Conservation (phyloP, 2,797 vertebrate genomes). For the Pseudomugil tenellus region DNA sequence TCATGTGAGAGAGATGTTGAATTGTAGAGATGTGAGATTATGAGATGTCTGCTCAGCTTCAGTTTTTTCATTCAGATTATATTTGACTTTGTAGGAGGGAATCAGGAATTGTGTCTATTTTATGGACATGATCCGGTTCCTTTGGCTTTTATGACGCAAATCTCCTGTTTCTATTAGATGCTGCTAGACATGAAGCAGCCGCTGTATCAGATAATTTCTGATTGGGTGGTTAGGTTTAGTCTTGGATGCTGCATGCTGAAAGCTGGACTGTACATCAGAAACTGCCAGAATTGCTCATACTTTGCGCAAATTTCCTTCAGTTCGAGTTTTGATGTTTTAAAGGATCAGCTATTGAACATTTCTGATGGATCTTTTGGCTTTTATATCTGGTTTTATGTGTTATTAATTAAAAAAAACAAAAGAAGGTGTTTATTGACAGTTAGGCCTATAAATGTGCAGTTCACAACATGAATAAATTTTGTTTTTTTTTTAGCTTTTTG, state of each 20-base stretch:
- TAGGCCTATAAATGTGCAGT: no score
- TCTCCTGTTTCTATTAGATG: slow-evolving; percentile 20
- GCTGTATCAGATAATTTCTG: not conserved
- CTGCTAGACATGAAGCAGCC: not conserved
- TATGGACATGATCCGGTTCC: slow-evolving; percentile 26
- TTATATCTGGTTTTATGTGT: not conserved
- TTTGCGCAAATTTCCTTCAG: not conserved
- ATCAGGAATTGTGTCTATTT: slow-evolving; percentile 34
- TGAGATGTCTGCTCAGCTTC: slow-evolving; percentile 36
- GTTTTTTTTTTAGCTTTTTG: not conserved
- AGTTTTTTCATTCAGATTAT: slow-evolving; percentile 40
- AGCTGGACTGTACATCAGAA: not conserved
- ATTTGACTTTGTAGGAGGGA: slow-evolving; percentile 24
- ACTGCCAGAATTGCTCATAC: slow-evolving; percentile 6
- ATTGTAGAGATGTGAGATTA: slow-evolving; percentile 50
- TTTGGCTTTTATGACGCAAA: slow-evolving; percentile 18
- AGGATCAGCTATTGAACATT: not conserved
- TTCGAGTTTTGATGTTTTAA: slow-evolving; percentile 5
- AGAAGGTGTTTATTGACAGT: no score
- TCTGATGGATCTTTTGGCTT: not conserved
- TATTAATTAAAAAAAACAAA: not conserved
- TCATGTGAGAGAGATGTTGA: slow-evolving; percentile 55
- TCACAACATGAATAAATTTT: not conserved
- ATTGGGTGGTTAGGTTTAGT: slow-evolving; percentile 15
- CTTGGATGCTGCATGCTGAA: not conserved